Evolutionary conservation across 2,797 vertebrate species (phyloP).

Genomic region (Lates japonicus): DNA sequence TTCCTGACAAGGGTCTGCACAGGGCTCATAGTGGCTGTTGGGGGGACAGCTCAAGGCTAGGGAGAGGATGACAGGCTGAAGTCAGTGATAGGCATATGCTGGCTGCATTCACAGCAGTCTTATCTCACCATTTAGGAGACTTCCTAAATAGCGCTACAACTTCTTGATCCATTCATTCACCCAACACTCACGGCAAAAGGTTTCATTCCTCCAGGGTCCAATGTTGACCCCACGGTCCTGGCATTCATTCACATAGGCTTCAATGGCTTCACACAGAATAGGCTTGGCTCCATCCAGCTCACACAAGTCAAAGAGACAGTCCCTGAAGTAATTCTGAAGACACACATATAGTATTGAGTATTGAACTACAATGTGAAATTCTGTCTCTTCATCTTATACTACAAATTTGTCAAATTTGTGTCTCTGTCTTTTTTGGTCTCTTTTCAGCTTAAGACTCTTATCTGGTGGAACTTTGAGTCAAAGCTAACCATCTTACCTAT

Average conservation of each 20-base stretch:
- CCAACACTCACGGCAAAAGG: constrained; percentile 81
- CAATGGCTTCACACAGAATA: constrained; percentile 85
- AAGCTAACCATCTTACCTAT: no score
- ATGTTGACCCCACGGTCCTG: constrained; percentile 84
- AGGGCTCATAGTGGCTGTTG: constrained; percentile 86
- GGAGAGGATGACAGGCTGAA: not conserved
- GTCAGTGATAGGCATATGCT: constrained; percentile 15
- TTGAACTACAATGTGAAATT: not conserved
- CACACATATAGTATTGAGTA: constrained; percentile 11
- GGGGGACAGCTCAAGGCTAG: constrained; percentile 78
- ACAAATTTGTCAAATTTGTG: not conserved
- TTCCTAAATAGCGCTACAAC: not conserved
- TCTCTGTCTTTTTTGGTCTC: not conserved
- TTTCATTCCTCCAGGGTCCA: constrained; percentile 83
- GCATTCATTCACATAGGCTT: constrained; percentile 85
- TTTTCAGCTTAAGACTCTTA: not conserved
- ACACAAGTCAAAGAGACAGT: constrained; percentile 87
- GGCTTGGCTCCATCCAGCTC: constrained; percentile 80
- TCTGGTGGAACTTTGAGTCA: no score
- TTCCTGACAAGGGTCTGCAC: constrained; percentile 82
- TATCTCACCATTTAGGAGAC: not conserved
- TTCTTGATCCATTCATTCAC: not conserved
- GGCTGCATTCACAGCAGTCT: not conserved
- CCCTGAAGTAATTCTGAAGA: constrained; percentile 81
- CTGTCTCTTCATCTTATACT: not conserved